Evolutionary conservation across 2,888 invertebrate genomes (phyloP), one percentile per base, ranked within the genome.

Genomic region (Lasioglossum vierecki): DNA sequence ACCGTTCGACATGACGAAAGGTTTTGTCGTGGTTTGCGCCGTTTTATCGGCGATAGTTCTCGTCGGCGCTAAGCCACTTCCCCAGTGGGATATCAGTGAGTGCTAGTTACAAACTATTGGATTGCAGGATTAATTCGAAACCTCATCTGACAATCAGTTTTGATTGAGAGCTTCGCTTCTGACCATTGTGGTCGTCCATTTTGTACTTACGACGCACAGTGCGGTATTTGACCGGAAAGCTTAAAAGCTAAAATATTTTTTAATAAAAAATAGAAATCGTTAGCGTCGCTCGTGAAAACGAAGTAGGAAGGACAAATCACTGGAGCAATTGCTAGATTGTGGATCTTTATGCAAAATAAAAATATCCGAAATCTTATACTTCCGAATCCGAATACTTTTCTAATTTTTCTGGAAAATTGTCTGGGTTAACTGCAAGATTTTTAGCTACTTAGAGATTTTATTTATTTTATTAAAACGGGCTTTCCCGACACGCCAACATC

Each of bases 71-170:
- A 78, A 30, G 26, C 84, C 88, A 4, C 11, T 76, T 63, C 87
- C 85, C 8, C 72, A 76, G 30, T 41, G 60, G 15, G 72, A 82
- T 11, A 46, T 82, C 26, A 60, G 90, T 90, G 60, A 90, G 88
- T 85, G 63, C 39, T 18, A 4, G n/a, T 13, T 35, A 13, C 6
- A 30, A 5, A 57, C 5, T 13, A 39, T 35, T 22, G 9, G 60
- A 8, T 30, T 18, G 66, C 66, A 0, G 15, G 30, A 35, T 53
- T 22, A 53, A 53, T 53, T n/a, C 53, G 53, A n/a, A 53, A n/a
- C 22, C 53, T n/a, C 53, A 53, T 53, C 53, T 53, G 22, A 53
- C 53, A 53, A 53, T 53, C 53, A 22, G 53, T 9, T 22, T 53
- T 9, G 53, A 53, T 53, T n/a, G 53, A 53, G 22, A 22, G 22